phyloP scores from a whole-genome alignment of 2,888 invertebrate genomes.

The Carpatolechia fugitivella region DNA sequence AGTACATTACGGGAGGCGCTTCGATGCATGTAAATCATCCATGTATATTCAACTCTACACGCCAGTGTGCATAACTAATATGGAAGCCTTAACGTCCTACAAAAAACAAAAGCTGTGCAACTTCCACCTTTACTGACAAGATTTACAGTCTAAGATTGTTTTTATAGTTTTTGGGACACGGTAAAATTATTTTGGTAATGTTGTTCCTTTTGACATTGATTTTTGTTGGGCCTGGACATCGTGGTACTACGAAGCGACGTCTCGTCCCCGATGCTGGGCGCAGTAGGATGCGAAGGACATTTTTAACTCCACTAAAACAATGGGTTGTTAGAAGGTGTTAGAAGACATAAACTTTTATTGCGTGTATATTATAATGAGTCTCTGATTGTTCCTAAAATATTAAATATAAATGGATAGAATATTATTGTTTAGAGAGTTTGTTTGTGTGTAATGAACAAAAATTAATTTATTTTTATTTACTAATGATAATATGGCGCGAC shows the following conservation, averaged over 20 bases:
- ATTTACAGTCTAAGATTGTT: constrained; percentile 41
- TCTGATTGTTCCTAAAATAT: neutral
- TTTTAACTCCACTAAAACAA: neutral
- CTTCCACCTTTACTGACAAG: constrained; percentile 30
- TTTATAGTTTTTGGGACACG: constrained; percentile 33
- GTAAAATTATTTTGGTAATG: constrained; percentile 52
- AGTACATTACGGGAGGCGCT: constrained; percentile 73
- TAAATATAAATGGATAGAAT: neutral
- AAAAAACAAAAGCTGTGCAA: constrained; percentile 30
- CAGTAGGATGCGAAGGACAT: constrained; percentile 14
- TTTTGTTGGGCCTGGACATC: constrained; percentile 55
- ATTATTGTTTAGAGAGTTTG: too few relatives aligned
- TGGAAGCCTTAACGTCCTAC: constrained; percentile 36
- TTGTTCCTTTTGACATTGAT: constrained; percentile 70
- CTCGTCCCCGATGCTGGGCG: constrained; percentile 19
- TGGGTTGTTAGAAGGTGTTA: constrained; percentile 12
- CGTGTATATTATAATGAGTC: neutral
- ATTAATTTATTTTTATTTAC: too few relatives aligned
- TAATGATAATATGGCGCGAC: too few relatives aligned
- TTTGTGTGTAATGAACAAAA: too few relatives aligned
- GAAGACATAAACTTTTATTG: constrained; percentile 13
- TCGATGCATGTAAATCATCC: constrained; percentile 74
- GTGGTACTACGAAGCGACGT: constrained; percentile 49
- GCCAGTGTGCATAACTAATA: constrained; percentile 71
- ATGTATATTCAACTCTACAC: constrained; percentile 73